Conservation (phyloP, 2,797 vertebrate genomes). For the Tenualosa ilisha region DNA sequence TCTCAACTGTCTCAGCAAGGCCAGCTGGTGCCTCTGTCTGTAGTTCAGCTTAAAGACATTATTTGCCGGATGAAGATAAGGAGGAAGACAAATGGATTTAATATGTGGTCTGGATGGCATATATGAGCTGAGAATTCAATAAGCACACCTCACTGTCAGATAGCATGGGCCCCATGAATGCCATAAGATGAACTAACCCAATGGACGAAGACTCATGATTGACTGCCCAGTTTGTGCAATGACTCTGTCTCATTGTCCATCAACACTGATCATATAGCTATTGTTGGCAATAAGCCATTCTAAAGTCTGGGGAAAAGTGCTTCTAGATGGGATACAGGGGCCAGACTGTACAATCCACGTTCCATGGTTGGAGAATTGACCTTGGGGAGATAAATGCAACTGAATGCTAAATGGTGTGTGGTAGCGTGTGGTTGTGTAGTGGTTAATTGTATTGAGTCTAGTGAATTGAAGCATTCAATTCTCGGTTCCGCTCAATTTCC, state of each 20-base stretch:
- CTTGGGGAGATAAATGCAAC: not conserved
- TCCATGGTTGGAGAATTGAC: not conserved
- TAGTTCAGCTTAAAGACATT: not conserved
- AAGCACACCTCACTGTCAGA: not conserved
- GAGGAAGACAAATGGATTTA: conserved; percentile 11
- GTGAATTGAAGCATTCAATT: no score
- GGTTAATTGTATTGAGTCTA: no score
- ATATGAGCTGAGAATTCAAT: not conserved
- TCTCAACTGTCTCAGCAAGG: not conserved
- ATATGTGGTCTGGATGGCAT: not conserved
- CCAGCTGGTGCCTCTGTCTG: not conserved
- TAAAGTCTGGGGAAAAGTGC: not conserved
- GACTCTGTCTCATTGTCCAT: not conserved
- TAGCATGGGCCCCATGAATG: not conserved
- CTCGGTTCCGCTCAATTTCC: no score
- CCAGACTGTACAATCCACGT: not conserved
- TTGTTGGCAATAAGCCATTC: not conserved
- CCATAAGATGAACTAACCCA: not conserved
- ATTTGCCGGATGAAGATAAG: not conserved
- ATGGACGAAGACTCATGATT: not conserved
- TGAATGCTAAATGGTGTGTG: no score
- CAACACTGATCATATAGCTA: not conserved
- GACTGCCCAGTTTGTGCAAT: not conserved
- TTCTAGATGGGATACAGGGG: not conserved
- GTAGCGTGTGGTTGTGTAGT: no score